Evolutionary conservation across 2,113 vertebrate species (phyloP), one percentile per base, ranked within the genome.

Genomic region (Pelobates fuscus): DNA sequence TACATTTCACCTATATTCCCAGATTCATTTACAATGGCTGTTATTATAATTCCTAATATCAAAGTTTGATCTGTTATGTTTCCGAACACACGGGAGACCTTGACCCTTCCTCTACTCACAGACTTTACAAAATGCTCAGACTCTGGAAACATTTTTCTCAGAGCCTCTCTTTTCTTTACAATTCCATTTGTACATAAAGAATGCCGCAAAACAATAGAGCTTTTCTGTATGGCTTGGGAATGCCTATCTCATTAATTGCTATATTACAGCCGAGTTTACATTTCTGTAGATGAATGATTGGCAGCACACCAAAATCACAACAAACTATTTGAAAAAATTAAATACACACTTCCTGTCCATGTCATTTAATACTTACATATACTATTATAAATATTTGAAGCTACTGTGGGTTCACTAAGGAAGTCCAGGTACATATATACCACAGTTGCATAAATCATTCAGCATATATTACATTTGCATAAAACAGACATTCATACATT

Each of bases 1-100:
- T 72, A 23, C 21, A 14, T 63, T 49, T 71, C 58, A 29, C 25
- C 55, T 55, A 21, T 46, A 30, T 69, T 66, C 64, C 24, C 49
- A 74, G 61, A 65, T 61, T 58, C 52, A 18, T 30, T 44, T 29
- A 30, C 49, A 30, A 15, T 75, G 63, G 66, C 24, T 25, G 41
- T 49, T 74, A 2, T 49, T 49, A 23, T 59, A 75, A 49, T 59
- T 44, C 72, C n/a, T 32, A 26, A 21, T 67, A 37, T 77, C 55
- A 43, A 68, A 27, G 43, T 68, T 67, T 77, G 65, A 67, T 68
- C 62, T 77, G 73, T 77, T 67, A 67, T 67, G 57, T 29, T 77
- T 77, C 21, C 43, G 59, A 41, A 77, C 65, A 68, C 64, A 77
- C 61, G 73, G 64, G 21, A 52, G 55, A 61, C 61, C 41, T 68